Evolutionary conservation across 2,797 vertebrate species (phyloP).

Genomic region (Pagetopsis macropterus): DNA sequence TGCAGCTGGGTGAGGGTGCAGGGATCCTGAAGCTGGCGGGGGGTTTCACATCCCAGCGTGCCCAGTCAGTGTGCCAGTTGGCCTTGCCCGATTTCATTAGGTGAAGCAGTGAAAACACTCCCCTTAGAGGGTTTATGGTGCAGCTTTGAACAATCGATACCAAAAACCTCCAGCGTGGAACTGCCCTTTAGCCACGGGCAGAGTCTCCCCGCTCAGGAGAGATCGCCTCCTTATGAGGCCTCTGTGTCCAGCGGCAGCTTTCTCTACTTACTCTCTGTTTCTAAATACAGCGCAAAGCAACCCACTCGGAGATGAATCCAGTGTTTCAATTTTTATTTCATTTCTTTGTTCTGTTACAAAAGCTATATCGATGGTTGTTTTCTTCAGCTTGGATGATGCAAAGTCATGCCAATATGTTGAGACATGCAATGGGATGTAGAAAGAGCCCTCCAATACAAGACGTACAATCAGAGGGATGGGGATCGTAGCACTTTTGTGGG

Average conservation of each 20-base stretch:
- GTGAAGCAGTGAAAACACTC: constrained; percentile 61
- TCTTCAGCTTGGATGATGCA: constrained; percentile 64
- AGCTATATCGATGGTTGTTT: constrained; percentile 53
- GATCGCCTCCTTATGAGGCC: constrained; percentile 63
- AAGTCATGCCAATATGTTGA: constrained; percentile 66
- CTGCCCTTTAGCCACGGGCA: constrained; percentile 72
- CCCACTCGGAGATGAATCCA: constrained; percentile 51
- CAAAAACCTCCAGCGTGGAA: constrained; percentile 78
- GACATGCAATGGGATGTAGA: constrained; percentile 60
- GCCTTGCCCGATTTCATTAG: constrained; percentile 72
- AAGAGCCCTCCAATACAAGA: constrained; percentile 57
- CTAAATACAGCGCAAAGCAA: constrained; percentile 56
- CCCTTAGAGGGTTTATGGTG: constrained; percentile 66
- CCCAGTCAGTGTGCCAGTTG: constrained; percentile 58
- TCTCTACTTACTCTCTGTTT: constrained; percentile 58
- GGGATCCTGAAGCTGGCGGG: constrained; percentile 56
- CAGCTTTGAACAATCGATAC: constrained; percentile 77
- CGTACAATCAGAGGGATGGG: constrained; percentile 78
- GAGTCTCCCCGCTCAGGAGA: constrained; percentile 63
- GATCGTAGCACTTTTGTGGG: constrained; percentile 77
- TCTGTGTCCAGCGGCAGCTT: constrained; percentile 74
- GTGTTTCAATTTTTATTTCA: constrained; percentile 59
- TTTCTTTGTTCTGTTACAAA: constrained; percentile 50
- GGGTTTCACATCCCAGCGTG: constrained; percentile 56
- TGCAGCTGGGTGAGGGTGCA: constrained; percentile 54